phyloP scores from a whole-genome alignment of 2,113 vertebrate species.

The Gnathonemus longibarbis region DNA sequence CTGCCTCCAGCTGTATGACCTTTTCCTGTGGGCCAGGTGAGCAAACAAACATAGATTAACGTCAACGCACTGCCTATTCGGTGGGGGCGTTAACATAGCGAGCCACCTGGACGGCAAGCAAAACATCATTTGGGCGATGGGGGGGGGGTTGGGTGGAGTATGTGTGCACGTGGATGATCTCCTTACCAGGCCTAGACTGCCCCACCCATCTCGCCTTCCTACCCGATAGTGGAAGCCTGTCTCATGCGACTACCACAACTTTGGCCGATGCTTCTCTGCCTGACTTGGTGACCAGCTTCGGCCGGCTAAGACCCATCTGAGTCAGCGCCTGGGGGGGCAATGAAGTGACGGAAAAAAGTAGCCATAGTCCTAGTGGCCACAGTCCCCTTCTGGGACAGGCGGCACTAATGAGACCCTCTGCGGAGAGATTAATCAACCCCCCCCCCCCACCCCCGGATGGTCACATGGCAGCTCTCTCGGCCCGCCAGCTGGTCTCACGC shows the following conservation, averaged over 20 bases:
- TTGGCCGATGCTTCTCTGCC: not conserved
- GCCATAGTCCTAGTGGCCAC: not conserved
- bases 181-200: not conserved
- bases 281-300: not conserved
- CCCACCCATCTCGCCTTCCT: no score
- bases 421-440: not conserved
- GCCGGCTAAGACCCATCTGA: not conserved
- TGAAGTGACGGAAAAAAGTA: not conserved
- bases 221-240: not conserved
- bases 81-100: not conserved
- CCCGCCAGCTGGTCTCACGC: not conserved
- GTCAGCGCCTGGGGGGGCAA: not conserved
- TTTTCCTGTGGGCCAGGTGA: constrained; percentile 3
- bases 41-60: not conserved
- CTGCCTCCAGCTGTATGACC: not conserved
- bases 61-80: not conserved
- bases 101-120: not conserved
- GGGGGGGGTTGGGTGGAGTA: not conserved
- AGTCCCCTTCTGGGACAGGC: not conserved
- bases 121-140: not conserved
- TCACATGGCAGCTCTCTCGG: no score
- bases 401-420: not conserved
- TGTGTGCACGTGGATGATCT: not conserved
- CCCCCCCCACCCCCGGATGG: not conserved
- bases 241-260: not conserved